Evolutionary conservation across 2,797 vertebrate genomes (phyloP), one percentile per base, ranked within the genome.

Genomic region (Linurgus olivaceus): DNA sequence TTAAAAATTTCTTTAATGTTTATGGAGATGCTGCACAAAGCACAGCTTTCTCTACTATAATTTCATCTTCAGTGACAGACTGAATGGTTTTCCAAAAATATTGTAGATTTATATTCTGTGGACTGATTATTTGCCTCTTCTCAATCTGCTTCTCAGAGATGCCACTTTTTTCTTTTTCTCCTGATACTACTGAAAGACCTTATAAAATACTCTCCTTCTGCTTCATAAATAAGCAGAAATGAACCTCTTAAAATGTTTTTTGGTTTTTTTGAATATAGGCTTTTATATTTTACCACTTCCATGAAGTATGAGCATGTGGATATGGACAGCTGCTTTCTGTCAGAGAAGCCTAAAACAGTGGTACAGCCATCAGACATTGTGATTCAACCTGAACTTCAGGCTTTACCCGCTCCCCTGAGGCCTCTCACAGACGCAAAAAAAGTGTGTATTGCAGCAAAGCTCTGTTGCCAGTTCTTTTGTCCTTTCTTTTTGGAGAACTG

Each of bases 251-350:
- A 80, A 55, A 70, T 55, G 9, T 44, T 2, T 62, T 62, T 68
- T 79, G 62, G 8, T 19, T 11, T 50, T 52, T 52, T 50, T 17
- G 14, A 95, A 29, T 18, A 17, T 44, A 99, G 99, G 91, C 96
- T 99, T 61, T 66, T 99, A 58, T 99, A 99, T 98, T 98, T 99
- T 93, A 99, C 98, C 26, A 96, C 88, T 54, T 98, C 98, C 2
- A 58, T 98, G 79, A 98, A 93, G 74, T 98, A 99, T 63, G 97
- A 99, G 18, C 97, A 97, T 4, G 98, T 97, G 50, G 98, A 98
- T 93, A 96, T 99, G 88, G 98, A 98, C 94, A 98, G 98, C 90
- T 99, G 99, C 82, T 92, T 98, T 42, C 96, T 99, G 84, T 97
- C 98, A 48, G 98, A 98, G 90, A 97, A 97, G 55, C 94, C 96